A percentile compares a stretch with the other conserved stretches of the same genome.
Evolutionary conservation across 2,888 invertebrate species (phyloP).

Genomic region (Agrotis ipsilon): DNA sequence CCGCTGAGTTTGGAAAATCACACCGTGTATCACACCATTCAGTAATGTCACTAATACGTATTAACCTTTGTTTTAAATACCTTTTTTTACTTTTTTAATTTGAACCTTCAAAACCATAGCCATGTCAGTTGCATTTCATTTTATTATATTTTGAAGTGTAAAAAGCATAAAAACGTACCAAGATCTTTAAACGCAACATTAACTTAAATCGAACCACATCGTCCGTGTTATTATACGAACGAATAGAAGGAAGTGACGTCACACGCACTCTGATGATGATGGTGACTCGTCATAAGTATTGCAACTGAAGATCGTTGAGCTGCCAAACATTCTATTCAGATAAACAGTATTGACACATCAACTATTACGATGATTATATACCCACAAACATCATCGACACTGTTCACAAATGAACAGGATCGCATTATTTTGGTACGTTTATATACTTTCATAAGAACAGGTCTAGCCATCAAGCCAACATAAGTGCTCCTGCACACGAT

Average conservation of each 20-base stretch:
- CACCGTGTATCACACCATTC: too few relatives aligned
- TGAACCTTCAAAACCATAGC: too few relatives aligned
- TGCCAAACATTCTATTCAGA: constrained; percentile 6
- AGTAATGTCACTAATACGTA: too few relatives aligned
- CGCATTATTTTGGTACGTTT: constrained; percentile 25
- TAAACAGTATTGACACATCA: background rate
- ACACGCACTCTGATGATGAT: background rate
- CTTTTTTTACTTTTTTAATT: too few relatives aligned
- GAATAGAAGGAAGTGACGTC: background rate
- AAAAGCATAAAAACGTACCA: constrained; percentile 35
- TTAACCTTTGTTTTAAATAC: too few relatives aligned
- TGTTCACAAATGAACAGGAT: constrained; percentile 11
- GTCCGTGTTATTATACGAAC: background rate
- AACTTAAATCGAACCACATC: background rate
- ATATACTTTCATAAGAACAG: constrained; percentile 8
- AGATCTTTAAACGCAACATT: constrained; percentile 1
- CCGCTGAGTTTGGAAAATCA: too few relatives aligned
- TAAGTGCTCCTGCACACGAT: too few relatives aligned
- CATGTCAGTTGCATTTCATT: too few relatives aligned
- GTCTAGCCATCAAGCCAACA: background rate
- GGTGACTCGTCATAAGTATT: background rate
- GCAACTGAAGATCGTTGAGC: background rate
- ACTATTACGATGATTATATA: background rate
- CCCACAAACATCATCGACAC: background rate
- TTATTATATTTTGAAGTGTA: too few relatives aligned